A percentile compares a stretch with the other conserved stretches of the same genome.
phyloP scores from a whole-genome alignment of 1,140 invertebrate genomes.

The Megalonaias nervosa region DNA sequence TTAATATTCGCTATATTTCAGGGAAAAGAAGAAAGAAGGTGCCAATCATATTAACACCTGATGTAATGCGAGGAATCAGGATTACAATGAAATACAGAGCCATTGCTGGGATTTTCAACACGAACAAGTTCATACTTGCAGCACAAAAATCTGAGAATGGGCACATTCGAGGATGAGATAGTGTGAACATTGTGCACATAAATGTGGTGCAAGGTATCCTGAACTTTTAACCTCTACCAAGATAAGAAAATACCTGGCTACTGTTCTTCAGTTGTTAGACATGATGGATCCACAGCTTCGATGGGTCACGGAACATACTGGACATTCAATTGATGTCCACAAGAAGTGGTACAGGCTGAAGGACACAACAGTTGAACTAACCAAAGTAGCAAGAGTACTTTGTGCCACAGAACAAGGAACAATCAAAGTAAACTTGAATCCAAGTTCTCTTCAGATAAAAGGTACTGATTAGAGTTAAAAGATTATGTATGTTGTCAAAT shows the following conservation, averaged over 20 bases:
- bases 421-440: too few relatives aligned
- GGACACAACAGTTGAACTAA: too few relatives aligned
- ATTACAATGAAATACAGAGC: conserved; percentile 8
- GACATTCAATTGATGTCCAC: conserved; percentile 20
- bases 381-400: too few relatives aligned
- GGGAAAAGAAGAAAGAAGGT: conserved; percentile 20
- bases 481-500: too few relatives aligned
- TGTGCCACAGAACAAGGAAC: too few relatives aligned
- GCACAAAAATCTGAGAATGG: not conserved
- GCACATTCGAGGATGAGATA: conserved; percentile 17
- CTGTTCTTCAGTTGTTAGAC: conserved; percentile 18
- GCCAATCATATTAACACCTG: conserved; percentile 10
- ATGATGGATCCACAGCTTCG: conserved; percentile 13
- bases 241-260: conserved; percentile 14
- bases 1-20: conserved; percentile 9
- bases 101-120: not conserved
- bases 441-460: too few relatives aligned
- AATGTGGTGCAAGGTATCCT: not conserved
- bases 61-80: not conserved
- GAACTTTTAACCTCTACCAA: conserved; percentile 15
- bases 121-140: conserved; percentile 14
- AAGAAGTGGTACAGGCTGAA: conserved; percentile 27
- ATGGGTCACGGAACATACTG: conserved; percentile 17
- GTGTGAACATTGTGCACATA: conserved; percentile 5
- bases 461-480: too few relatives aligned